Evolutionary conservation across 2,113 vertebrate genomes (phyloP), one percentile per base, ranked within the genome.

Genomic region (Seriola aureovittata): DNA sequence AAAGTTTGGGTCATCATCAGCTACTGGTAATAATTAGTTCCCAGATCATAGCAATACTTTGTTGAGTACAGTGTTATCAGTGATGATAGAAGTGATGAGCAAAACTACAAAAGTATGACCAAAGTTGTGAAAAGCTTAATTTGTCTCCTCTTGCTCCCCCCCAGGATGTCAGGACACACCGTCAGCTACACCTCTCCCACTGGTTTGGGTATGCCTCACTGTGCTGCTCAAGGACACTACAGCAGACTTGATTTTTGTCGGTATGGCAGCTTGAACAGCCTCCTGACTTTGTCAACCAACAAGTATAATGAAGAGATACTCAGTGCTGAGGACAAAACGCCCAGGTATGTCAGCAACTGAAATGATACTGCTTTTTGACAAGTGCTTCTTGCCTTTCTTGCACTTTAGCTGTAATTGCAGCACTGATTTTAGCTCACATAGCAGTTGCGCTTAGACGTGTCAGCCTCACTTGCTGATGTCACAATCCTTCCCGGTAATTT

Each of bases 201-300:
- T 52, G 10, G 38, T 70, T 63, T 36, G 7, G 8, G 8, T 5
- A 11, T 36, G 8, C n/a, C 23, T 29, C 19, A 21, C 55, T 63
- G n/a, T 16, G 34, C 73, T 21, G 46, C 48, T 52, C 32, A 52
- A 50, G 48, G 32, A 59, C 50, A 70, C 48, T 50, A 7, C 48
- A 50, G 16, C 50, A 23, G 54, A 42, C 10, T 16, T 48, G 46
- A 48, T 48, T 48, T 14, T 48, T 44, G 21, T 44, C 21, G 29
- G 10, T 66, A 48, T 6, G 9, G 11, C 74, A 59, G 44, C 34
- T 42, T 38, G 62, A n/a, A 10, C 36, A 17, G 4, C 38, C 19
- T 44, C 57, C 8, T 36, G 52, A 71, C 59, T 50, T 40, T 40
- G 19, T 71, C 71, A 75, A 48, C 36, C 32, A 52, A 34, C 65